phyloP scores from a whole-genome alignment of 2,888 invertebrate genomes.

The Archips xylosteana region DNA sequence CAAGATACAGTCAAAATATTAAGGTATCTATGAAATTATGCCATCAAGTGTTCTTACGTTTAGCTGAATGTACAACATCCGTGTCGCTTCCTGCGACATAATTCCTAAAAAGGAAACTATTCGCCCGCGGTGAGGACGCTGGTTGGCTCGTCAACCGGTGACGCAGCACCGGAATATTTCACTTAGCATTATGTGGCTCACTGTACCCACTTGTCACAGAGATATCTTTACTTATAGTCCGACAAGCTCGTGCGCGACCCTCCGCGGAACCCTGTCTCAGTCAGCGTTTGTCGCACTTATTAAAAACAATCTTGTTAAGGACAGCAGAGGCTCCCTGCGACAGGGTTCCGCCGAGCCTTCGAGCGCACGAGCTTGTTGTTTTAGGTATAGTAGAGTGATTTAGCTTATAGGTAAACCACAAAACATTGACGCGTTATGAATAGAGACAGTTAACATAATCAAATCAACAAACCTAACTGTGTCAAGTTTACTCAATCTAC shows the following conservation, averaged over 20 bases:
- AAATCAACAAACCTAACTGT: background rate
- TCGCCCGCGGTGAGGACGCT: constrained; percentile 35
- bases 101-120: constrained; percentile 35
- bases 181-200: constrained; percentile 22
- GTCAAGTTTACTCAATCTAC: background rate
- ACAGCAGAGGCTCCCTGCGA: no score
- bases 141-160: constrained; percentile 42
- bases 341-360: no score
- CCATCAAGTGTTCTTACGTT: background rate
- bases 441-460: background rate
- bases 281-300: no score
- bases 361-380: no score
- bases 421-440: background rate
- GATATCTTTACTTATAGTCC: background rate
- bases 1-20: no score
- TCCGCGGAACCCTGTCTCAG: no score
- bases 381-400: no score
- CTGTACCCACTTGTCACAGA: background rate
- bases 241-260: no score
- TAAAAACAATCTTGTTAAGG: no score
- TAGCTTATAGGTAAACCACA: background rate
- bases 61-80: constrained; percentile 29
- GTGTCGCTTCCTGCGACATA: constrained; percentile 36
- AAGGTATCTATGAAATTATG: background rate
- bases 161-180: constrained; percentile 44